Conservation (phyloP, 2,797 vertebrate species). For the Manis pentadactyla region DNA sequence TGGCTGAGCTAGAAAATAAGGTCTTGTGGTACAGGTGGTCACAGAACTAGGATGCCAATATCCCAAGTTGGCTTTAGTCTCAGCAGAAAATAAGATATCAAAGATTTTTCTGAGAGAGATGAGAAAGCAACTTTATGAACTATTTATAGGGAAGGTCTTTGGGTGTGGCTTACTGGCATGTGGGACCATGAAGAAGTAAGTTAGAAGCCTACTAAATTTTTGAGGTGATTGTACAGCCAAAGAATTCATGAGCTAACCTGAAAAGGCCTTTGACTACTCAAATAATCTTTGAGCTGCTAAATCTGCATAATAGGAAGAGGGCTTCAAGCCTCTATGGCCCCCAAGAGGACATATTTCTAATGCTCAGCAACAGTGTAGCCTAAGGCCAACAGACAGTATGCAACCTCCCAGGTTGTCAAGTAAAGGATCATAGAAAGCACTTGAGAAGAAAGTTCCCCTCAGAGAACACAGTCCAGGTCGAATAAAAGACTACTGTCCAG, state of each 20-base stretch:
- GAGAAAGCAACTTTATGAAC: neutral
- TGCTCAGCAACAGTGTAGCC: neutral
- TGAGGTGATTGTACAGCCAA: neutral
- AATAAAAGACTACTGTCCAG: neutral
- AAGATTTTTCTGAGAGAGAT: neutral
- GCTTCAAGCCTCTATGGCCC: neutral
- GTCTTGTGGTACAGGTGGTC: neutral
- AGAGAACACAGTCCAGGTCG: neutral
- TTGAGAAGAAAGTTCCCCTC: neutral
- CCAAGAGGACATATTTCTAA: neutral
- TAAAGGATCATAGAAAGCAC: neutral
- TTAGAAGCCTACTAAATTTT: neutral
- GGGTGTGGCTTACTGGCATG: neutral
- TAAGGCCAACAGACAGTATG: neutral
- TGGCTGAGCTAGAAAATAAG: neutral
- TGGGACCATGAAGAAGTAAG: neutral
- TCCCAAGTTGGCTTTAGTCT: neutral
- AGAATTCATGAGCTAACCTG: neutral
- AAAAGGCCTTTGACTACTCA: neutral
- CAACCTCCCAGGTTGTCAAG: neutral
- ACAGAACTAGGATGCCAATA: constrained; percentile 30
- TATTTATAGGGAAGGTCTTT: neutral
- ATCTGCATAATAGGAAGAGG: neutral
- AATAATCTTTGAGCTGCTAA: neutral
- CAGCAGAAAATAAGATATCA: neutral